Conservation (phyloP, 2,888 invertebrate genomes). For the Zygothrica quintamaculata region DNA sequence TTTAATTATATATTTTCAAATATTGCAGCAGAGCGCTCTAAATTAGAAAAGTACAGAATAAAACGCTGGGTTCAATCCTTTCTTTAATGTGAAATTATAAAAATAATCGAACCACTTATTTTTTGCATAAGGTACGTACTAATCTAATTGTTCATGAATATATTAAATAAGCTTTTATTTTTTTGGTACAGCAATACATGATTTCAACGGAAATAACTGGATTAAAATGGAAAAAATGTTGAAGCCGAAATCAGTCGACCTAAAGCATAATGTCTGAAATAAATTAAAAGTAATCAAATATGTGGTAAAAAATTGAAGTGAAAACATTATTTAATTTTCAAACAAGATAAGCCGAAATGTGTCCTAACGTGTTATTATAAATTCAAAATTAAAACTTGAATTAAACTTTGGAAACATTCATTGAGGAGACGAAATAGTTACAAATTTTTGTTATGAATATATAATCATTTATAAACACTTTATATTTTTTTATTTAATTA, state of each 20-base stretch:
- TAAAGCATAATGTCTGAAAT: neutral
- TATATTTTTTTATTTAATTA: constrained; percentile 5
- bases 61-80: constrained; percentile 12
- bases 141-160: too few relatives aligned
- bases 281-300: neutral
- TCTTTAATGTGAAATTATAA: neutral
- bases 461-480: constrained; percentile 8
- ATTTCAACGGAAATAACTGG: too few relatives aligned
- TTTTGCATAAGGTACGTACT: too few relatives aligned
- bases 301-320: neutral
- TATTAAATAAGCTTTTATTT: too few relatives aligned
- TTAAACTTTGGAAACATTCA: too few relatives aligned
- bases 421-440: constrained; percentile 12
- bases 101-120: too few relatives aligned
- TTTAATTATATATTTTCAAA: neutral
- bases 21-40: too few relatives aligned
- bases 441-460: neutral
- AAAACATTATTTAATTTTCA: neutral
- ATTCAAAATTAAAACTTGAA: constrained; percentile 19
- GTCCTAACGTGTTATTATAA: too few relatives aligned
- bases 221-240: too few relatives aligned
- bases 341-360: too few relatives aligned
- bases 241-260: too few relatives aligned
- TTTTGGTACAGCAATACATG: too few relatives aligned
- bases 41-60: constrained; percentile 5